Evolutionary conservation across 2,113 vertebrate species (phyloP), one percentile per base, ranked within the genome.

Genomic region (Canis aureus): DNA sequence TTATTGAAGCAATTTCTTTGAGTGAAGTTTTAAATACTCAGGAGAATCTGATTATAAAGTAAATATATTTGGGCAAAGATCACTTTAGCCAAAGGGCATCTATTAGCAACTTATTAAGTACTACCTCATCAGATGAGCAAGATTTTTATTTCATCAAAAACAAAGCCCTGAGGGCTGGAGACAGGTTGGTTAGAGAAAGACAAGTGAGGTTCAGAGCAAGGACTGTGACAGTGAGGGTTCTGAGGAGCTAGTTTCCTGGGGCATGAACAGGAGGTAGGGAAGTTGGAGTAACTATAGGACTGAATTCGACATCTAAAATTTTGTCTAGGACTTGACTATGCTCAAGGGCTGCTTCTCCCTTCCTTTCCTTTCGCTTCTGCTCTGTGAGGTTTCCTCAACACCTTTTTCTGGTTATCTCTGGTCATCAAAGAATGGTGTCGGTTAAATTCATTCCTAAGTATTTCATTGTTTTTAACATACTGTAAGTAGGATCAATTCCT

Each of bases 61-160:
- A 81, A 88, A 88, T 38, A 35, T 64, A 78, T 83, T 95, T 93
- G 89, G 25, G 22, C 43, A 91, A 92, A 67, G 80, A 35, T 80
- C 82, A 60, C 57, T 38, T 87, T 74, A 96, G 64, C 73, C 62
- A 53, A 79, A 17, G 51, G 53, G 5, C 59, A 66, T 15, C 19
- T 53, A 22, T 38, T 71, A 74, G 29, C n/a, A 16, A 22, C 16
- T 60, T 84, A 78, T 35, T 76, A 81, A 76, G 25, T 22, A 35
- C 67, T 60, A 32, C 43, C 74, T 89, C 23, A 13, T 79, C 82
- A 57, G 66, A 49, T 74, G 73, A 76, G 23, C 22, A 62, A 67
- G 53, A 49, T 35, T 89, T 73, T 86, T 94, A 83, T 83, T 84
- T 79, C 51, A 64, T 66, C 17, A 67, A 51, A 94, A 92, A 16